phyloP scores from a whole-genome alignment of 2,797 vertebrate genomes.

The Geotrypetes seraphini region DNA sequence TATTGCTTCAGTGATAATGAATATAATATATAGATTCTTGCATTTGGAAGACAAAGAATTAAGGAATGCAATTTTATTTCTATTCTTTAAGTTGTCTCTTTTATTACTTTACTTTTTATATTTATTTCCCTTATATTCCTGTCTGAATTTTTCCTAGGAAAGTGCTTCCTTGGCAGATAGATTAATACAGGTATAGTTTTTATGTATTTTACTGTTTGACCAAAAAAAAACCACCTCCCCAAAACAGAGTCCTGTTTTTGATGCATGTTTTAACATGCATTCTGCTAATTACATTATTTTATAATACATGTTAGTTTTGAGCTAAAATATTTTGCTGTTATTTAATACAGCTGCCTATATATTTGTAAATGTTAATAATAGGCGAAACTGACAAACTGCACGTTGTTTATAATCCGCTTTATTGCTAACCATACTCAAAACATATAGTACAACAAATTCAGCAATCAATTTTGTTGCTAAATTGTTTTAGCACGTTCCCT shows the following conservation, averaged over 20 bases:
- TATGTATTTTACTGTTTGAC: slow-evolving; percentile 42
- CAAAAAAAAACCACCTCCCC: slow-evolving; percentile 5
- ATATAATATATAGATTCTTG: no score
- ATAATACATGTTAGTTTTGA: slow-evolving; percentile 20
- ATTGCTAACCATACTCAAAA: slow-evolving; percentile 39
- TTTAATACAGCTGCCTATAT: slow-evolving; percentile 25
- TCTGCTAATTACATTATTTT: no score
- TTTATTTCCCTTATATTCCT: slow-evolving; percentile 64
- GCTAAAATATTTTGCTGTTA: slow-evolving; percentile 30
- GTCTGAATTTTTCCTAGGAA: slow-evolving; percentile 92
- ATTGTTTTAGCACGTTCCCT: slow-evolving; percentile 36
- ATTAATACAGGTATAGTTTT: slow-evolving; percentile 98
- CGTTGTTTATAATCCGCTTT: slow-evolving; percentile 24
- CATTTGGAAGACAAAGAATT: no score
- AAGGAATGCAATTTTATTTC: no score
- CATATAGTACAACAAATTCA: slow-evolving; percentile 11
- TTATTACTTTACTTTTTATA: slow-evolving; percentile 55
- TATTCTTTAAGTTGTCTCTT: no score
- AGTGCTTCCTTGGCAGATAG: slow-evolving; percentile 99
- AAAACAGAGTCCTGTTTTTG: slow-evolving; percentile 31
- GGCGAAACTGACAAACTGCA: slow-evolving; percentile 28
- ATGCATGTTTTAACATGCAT: slow-evolving; percentile 59
- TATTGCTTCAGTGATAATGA: no score
- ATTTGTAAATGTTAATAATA: slow-evolving; percentile 34
- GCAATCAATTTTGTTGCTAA: slow-evolving; percentile 21